Conservation (phyloP, 2,113 vertebrate species). For the Sebastes schlegelii region DNA sequence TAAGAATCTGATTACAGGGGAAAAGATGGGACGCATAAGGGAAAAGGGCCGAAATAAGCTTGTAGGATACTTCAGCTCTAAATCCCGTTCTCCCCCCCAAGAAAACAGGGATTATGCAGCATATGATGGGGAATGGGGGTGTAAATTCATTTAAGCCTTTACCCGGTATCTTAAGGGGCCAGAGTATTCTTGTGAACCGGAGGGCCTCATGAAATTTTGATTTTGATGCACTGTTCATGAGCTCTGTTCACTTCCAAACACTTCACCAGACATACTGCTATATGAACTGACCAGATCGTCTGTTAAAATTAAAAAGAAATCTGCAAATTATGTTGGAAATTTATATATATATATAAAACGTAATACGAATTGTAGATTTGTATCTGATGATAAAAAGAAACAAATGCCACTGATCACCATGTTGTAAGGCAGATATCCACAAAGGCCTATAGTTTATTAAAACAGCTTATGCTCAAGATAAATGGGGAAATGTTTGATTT, state of each 20-base stretch:
- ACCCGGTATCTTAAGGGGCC: conserved; percentile 6
- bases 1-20: conserved; percentile 66
- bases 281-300: not conserved
- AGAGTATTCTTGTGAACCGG: not conserved
- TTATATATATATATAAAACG: not conserved
- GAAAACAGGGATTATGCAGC: conserved; percentile 42
- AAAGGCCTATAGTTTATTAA: not conserved
- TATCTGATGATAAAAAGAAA: not conserved
- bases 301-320: not conserved
- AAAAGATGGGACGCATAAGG: conserved; percentile 38
- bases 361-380: no score
- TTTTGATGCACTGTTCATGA: conserved; percentile 48
- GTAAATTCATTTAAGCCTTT: conserved; percentile 27
- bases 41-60: conserved; percentile 34
- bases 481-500: not conserved
- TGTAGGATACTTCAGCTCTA: conserved; percentile 34
- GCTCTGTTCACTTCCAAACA: conserved; percentile 23
- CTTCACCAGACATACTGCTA: conserved; percentile 12
- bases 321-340: not conserved
- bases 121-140: conserved; percentile 34
- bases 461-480: not conserved
- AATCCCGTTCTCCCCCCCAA: conserved; percentile 35
- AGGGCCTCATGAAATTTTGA: conserved; percentile 52
- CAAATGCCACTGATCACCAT: not conserved
- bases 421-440: not conserved